phyloP scores from a whole-genome alignment of 1,140 invertebrate genomes.

The Steinernema khuongi region DNA sequence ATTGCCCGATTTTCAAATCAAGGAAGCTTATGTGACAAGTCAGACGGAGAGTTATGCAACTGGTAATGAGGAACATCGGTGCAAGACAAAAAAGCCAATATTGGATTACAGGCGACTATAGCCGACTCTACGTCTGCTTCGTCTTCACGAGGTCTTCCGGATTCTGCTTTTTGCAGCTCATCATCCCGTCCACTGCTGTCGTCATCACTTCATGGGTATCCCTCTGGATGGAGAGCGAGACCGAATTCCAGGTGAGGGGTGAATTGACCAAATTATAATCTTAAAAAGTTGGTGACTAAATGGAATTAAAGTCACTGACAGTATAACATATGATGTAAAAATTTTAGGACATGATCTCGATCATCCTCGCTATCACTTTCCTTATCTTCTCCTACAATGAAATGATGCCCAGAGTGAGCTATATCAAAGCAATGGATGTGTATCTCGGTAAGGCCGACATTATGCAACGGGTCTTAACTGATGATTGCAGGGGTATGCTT shows the following conservation, averaged over 20 bases:
- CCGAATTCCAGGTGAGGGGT: conserved; percentile 23
- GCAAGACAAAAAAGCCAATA: not conserved
- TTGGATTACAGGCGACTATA: conserved; percentile 35
- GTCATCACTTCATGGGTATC: conserved; percentile 44
- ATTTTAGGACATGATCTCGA: conserved; percentile 79
- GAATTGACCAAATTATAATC: not conserved
- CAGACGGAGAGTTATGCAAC: conserved; percentile 48
- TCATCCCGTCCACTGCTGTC: conserved; percentile 42
- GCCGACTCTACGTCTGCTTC: conserved; percentile 41
- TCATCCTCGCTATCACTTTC: conserved; percentile 90
- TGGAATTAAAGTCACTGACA: not conserved
- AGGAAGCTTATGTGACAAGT: conserved; percentile 41
- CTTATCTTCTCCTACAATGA: conserved; percentile 96
- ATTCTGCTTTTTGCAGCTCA: conserved; percentile 43
- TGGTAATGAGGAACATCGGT: conserved; percentile 18
- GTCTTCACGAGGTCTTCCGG: conserved; percentile 37
- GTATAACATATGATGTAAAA: not conserved
- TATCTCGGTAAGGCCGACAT: conserved; percentile 69
- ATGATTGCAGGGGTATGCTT: conserved; percentile 59
- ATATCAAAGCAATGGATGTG: conserved; percentile 90
- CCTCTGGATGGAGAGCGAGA: conserved; percentile 42
- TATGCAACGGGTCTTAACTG: not conserved
- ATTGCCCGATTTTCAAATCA: conserved; percentile 50
- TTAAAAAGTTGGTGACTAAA: not conserved
- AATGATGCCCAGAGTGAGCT: conserved; percentile 68